These are phyloP conservation scores for Microtus ochrogaster DNA, from an alignment of 2,113 vertebrate genomes.

Conservation along the genomic window DNA sequence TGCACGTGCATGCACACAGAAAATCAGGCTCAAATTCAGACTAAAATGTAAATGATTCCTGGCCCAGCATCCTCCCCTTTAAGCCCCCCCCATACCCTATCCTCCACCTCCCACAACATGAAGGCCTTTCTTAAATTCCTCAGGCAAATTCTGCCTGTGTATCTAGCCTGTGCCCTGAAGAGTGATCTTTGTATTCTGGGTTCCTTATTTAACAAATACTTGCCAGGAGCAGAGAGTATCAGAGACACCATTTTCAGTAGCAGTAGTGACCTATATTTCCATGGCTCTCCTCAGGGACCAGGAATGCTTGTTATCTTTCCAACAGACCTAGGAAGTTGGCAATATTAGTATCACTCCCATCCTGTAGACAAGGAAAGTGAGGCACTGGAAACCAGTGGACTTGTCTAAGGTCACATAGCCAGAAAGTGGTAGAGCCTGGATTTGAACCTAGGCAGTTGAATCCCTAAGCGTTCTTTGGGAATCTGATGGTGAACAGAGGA, in stretches of 20 bases:
- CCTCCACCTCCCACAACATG: background rate
- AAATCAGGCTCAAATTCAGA: background rate
- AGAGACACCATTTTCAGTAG: conserved; percentile 26
- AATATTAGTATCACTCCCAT: background rate
- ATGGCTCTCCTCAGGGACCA: background rate
- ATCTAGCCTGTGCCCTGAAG: background rate
- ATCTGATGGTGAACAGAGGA: background rate
- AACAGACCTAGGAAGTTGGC: background rate
- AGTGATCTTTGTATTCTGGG: background rate
- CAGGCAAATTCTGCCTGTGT: conserved; percentile 4
- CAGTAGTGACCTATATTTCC: background rate
- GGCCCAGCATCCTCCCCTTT: background rate
- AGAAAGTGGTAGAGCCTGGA: background rate
- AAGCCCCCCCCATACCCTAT: background rate
- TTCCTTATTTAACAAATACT: conserved; percentile 25
- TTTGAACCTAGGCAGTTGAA: background rate
- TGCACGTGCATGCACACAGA: no score
- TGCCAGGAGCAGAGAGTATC: background rate
- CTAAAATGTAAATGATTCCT: background rate
- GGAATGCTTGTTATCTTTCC: conserved; percentile 12
- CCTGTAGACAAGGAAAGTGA: conserved; percentile 33
- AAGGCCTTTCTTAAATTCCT: background rate
- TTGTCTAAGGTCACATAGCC: background rate
- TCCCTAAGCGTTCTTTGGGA: background rate
- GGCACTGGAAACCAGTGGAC: background rate